Percentiles rank a stretch among this genome's conserved stretches.
These are phyloP conservation scores for Choristoneura rosaceana DNA, from an alignment of 2,888 invertebrate genomes.

Conservation along the genomic window DNA sequence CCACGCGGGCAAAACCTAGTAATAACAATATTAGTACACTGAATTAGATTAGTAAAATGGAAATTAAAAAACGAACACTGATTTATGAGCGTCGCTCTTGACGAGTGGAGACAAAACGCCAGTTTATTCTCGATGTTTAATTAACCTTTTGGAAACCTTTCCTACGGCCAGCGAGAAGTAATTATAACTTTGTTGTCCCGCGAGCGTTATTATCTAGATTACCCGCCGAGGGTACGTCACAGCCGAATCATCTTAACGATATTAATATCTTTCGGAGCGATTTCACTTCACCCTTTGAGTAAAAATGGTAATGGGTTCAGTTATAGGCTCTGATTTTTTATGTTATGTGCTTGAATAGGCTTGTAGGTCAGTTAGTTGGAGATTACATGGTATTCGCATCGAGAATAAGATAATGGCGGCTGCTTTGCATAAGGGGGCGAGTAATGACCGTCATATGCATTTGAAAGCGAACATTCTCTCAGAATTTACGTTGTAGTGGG, in stretches of 20 bases:
- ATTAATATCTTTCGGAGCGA: slow-evolving; percentile 37
- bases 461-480: neutral
- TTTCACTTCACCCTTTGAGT: slow-evolving; percentile 28
- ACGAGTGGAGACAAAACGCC: slow-evolving; percentile 24
- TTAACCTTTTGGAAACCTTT: slow-evolving; percentile 39
- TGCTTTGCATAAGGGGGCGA: slow-evolving; percentile 1
- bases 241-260: slow-evolving; percentile 41
- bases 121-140: slow-evolving; percentile 35
- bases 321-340: slow-evolving; percentile 7
- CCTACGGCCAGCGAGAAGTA: slow-evolving; percentile 56
- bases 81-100: slow-evolving; percentile 16
- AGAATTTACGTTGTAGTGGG: neutral
- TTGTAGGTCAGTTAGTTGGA: neutral
- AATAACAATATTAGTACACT: no score
- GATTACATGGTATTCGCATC: slow-evolving; percentile 3
- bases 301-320: slow-evolving; percentile 6
- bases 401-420: neutral
- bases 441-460: neutral
- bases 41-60: no score
- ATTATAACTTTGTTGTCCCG: slow-evolving; percentile 70
- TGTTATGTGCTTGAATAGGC: neutral
- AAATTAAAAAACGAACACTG: neutral
- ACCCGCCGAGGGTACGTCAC: slow-evolving; percentile 50
- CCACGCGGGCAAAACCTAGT: neutral
- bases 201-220: slow-evolving; percentile 59